Evolutionary conservation across 2,888 invertebrate genomes (phyloP).

Genomic region (Rhimphoctona megacephalus): DNA sequence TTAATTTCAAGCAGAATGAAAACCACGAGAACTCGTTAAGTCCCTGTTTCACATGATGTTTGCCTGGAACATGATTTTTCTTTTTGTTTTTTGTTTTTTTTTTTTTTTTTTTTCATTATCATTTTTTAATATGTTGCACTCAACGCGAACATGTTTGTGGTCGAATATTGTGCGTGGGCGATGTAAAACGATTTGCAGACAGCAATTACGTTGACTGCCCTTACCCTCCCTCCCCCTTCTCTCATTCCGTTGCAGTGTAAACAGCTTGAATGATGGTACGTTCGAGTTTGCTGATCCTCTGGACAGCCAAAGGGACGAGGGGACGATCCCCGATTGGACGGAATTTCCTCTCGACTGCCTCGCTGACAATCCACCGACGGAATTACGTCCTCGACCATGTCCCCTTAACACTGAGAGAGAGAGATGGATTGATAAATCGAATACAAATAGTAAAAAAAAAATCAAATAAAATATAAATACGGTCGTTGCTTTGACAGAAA

Average conservation of each 20-base stretch:
- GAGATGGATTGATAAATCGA: constrained; percentile 9
- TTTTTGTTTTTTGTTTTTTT: background rate
- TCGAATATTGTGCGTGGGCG: constrained; percentile 53
- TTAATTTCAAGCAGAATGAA: background rate
- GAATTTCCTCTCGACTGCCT: constrained; percentile 58
- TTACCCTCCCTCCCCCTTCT: constrained; percentile 21
- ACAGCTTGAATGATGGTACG: constrained; percentile 9
- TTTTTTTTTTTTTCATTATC: background rate
- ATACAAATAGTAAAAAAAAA: constrained; percentile 6
- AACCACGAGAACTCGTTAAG: constrained; percentile 21
- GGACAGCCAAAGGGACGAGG: constrained; percentile 22
- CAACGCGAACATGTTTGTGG: background rate
- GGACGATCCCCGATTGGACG: constrained; percentile 55
- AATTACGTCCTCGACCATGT: constrained; percentile 36
- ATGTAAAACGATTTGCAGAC: constrained; percentile 67
- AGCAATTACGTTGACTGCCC: constrained; percentile 58
- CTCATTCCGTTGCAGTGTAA: constrained; percentile 21
- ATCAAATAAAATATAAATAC: constrained; percentile 5
- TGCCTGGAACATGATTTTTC: constrained; percentile 8
- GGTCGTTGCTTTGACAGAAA: background rate
- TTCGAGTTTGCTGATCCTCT: constrained; percentile 9
- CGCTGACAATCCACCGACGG: constrained; percentile 53
- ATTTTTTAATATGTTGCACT: constrained; percentile 7
- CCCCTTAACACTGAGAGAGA: constrained; percentile 37
- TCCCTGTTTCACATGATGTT: background rate